Conservation (phyloP, 1,140 invertebrate genomes). For the Xylocopa sonorina region DNA sequence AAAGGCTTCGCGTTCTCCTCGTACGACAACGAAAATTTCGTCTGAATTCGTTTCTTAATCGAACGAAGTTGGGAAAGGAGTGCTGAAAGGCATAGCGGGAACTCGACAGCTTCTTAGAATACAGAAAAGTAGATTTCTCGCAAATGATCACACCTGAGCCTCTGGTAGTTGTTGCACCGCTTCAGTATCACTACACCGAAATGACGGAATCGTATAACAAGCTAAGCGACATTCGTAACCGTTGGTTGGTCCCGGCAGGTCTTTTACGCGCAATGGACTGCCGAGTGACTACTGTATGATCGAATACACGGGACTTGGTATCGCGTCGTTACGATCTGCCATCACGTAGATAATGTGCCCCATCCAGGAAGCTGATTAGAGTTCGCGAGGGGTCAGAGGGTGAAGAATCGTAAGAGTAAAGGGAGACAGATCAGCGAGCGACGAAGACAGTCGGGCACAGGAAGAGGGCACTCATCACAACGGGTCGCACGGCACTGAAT, state of each 20-base stretch:
- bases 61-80: too few relatives aligned
- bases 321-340: constrained; percentile 73
- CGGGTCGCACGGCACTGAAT: constrained; percentile 75
- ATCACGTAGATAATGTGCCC: constrained; percentile 78
- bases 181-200: constrained; percentile 53
- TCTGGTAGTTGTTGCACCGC: neutral
- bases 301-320: constrained; percentile 66
- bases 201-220: constrained; percentile 34
- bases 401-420: constrained; percentile 48
- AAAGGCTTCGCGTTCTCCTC: neutral
- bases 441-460: constrained; percentile 69
- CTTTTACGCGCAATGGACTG: constrained; percentile 65
- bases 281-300: constrained; percentile 69
- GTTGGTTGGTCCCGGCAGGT: constrained; percentile 40
- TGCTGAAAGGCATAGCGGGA: neutral
- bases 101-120: neutral
- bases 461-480: constrained; percentile 74
- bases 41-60: too few relatives aligned
- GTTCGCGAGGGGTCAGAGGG: constrained; percentile 47
- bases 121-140: neutral
- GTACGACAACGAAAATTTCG: too few relatives aligned
- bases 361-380: constrained; percentile 76
- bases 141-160: constrained; percentile 37
- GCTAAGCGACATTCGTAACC: constrained; percentile 54
- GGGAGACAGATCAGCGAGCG: constrained; percentile 39